Evolutionary conservation across 1,140 invertebrate genomes (phyloP), one percentile per base, ranked within the genome.

Genomic region (Thaumatotibia leucotreta): DNA sequence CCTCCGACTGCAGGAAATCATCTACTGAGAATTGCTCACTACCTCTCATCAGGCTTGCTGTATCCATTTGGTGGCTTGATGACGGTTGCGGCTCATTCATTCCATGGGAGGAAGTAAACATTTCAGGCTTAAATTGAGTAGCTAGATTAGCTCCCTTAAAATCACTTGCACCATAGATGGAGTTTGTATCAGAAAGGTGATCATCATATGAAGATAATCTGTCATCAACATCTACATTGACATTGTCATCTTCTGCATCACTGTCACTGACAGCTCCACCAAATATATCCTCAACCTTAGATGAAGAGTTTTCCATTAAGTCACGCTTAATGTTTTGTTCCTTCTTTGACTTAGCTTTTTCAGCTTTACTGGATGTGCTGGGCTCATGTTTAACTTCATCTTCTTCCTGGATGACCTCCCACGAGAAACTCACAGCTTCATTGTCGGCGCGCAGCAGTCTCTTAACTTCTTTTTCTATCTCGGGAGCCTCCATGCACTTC

Each of bases 391-490:
- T 93, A 0, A 83, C 81, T n/a, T 97, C 96, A 75, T 97, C 96
- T 81, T 98, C 97, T 83, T 98, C 97, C 74, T 95, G 96, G 31
- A 99, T 95, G 0, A 99, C 95, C 87, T 99, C 98, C 95, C 96
- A 99, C 63, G 96, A 96, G 0, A 99, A 96, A 77, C 94, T 94
- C 1, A 96, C 95, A 9, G 98, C 97, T 83, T 98, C 97, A 84
- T 97, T 97, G 85, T 99, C 98, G 11, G 95, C 95, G 74, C 97
- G 93, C 10, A 99, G 92, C 20, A 99, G 90, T 64, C 97, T 92
- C 86, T 99, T 98, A 0, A 97, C 95, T 93, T 99, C 98, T 88
- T 99, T 99, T 84, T 99, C 98, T 75, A 99, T 98, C 92, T 99
- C 98, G 0, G 98, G 98, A 49, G 97, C 97, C 91, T 99, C 98